Percentiles rank a stretch among this genome's conserved stretches.
Evolutionary conservation across 2,113 vertebrate genomes (phyloP).

Genomic region (Heptranchias perlo): DNA sequence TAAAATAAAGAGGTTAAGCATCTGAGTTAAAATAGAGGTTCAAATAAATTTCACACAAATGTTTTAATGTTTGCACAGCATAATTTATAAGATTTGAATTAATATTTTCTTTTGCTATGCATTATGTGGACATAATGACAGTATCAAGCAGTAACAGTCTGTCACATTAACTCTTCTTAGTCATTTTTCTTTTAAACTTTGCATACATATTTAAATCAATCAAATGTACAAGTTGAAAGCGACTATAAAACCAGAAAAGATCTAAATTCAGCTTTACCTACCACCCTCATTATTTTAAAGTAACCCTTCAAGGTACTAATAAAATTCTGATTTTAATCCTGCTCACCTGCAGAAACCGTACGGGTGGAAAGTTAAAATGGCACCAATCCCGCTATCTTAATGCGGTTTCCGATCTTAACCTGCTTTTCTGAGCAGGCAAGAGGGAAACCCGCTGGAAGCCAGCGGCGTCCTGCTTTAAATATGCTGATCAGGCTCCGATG

Average conservation of each 20-base stretch:
- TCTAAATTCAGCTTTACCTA: neutral
- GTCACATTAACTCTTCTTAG: too few species aligned
- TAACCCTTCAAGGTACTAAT: neutral
- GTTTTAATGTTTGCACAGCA: neutral
- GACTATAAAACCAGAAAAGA: neutral
- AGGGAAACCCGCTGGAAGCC: neutral
- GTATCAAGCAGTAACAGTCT: neutral
- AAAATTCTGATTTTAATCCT: neutral
- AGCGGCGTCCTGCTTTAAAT: neutral
- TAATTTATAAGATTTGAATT: neutral
- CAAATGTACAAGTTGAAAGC: neutral
- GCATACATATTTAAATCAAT: neutral
- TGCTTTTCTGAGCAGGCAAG: neutral
- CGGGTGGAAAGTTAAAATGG: neutral
- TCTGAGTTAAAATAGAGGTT: neutral
- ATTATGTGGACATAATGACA: neutral
- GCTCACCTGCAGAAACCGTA: neutral
- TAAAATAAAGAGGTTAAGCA: neutral
- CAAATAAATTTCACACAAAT: neutral
- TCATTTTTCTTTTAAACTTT: neutral
- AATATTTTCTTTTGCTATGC: neutral
- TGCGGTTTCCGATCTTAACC: neutral
- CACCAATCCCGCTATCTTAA: neutral
- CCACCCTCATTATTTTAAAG: neutral
- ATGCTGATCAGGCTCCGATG: neutral